Percentiles rank a stretch among this genome's conserved stretches.
These are phyloP conservation scores for Thaumetopoea pityocampa DNA, from an alignment of 1,140 invertebrate genomes.

Conservation along the genomic window DNA sequence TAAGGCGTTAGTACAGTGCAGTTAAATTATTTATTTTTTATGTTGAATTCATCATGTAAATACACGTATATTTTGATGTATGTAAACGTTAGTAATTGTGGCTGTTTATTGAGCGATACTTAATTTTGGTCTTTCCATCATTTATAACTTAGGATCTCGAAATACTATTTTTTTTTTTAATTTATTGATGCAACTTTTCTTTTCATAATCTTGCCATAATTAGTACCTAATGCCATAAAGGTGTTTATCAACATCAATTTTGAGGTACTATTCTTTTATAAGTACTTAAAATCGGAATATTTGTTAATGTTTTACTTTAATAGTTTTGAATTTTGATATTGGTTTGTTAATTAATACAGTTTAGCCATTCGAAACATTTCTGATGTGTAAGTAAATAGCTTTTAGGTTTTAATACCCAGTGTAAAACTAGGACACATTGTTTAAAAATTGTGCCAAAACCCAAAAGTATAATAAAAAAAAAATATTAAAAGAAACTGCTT, in stretches of 20 bases:
- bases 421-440: conserved; percentile 70
- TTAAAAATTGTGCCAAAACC: conserved; percentile 74
- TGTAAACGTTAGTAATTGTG: conserved; percentile 64
- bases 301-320: conserved; percentile 21
- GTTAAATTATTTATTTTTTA: conserved; percentile 75
- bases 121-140: conserved; percentile 45
- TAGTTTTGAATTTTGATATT: conserved; percentile 35
- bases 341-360: conserved; percentile 33
- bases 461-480: conserved; percentile 74
- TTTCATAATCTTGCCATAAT: conserved; percentile 28
- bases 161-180: conserved; percentile 33
- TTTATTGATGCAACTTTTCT: conserved; percentile 13
- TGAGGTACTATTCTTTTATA: conserved; percentile 6
- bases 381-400: conserved; percentile 53
- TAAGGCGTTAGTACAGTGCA: conserved; percentile 65
- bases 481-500: conserved; percentile 48
- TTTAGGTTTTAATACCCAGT: conserved; percentile 66
- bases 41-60: conserved; percentile 72
- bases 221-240: conserved; percentile 8
- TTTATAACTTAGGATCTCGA: conserved; percentile 51
- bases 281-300: conserved; percentile 24
- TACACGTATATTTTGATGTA: conserved; percentile 64
- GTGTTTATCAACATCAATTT: conserved; percentile 7
- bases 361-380: conserved; percentile 32
- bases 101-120: conserved; percentile 63